These are phyloP conservation scores for Corythornis madagascariensis DNA, from an alignment of 2,113 vertebrate species.

Conservation along the genomic window DNA sequence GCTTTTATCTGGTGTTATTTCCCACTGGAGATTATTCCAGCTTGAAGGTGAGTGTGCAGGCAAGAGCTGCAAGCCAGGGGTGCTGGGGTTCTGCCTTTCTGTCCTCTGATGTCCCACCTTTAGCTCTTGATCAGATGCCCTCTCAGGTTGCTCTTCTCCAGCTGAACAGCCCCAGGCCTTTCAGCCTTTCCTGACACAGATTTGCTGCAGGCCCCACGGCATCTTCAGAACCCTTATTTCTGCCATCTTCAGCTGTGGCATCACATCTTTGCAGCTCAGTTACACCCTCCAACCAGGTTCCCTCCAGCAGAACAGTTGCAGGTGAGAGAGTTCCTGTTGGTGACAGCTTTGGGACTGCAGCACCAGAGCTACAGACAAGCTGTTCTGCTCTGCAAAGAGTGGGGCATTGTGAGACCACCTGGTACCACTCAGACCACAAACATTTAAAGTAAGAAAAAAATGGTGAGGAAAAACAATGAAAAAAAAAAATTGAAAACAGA, in stretches of 20 bases:
- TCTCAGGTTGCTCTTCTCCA: too few relatives aligned
- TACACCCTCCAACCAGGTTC: background rate
- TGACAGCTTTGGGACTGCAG: background rate
- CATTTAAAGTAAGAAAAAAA: background rate
- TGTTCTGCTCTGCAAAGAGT: background rate
- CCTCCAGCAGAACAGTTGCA: background rate
- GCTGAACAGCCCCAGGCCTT: too few relatives aligned
- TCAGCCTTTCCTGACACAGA: too few relatives aligned
- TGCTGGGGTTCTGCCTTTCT: too few relatives aligned
- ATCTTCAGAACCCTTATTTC: background rate
- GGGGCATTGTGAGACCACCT: accelerated
- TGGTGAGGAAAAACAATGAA: background rate
- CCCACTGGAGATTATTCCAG: background rate
- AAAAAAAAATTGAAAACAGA: background rate
- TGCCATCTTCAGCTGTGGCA: background rate
- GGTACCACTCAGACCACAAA: background rate
- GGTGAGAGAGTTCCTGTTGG: accelerated
- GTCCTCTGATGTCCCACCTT: background rate
- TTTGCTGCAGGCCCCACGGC: too few relatives aligned
- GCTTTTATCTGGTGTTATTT: background rate
- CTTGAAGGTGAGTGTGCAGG: background rate
- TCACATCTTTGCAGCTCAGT: accelerated
- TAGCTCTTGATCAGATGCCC: too few relatives aligned
- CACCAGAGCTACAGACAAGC: background rate
- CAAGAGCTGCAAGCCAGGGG: accelerated